Evolutionary conservation across 2,797 vertebrate species (phyloP).

Genomic region (Sebastes matsubarae): DNA sequence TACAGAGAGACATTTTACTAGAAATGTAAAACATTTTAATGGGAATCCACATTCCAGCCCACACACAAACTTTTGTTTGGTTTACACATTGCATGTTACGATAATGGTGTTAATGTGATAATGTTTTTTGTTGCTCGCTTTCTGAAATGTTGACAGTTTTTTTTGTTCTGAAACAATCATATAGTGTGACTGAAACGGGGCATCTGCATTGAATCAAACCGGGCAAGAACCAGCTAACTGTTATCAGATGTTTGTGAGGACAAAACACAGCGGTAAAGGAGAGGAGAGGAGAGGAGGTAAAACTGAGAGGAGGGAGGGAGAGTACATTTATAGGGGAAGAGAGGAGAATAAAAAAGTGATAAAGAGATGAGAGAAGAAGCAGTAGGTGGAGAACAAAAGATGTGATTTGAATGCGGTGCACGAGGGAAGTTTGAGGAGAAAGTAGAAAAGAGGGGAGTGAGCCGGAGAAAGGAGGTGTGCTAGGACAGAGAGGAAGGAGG

Average conservation of each 20-base stretch:
- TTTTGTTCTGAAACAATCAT: background rate
- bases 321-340: slow-evolving; percentile 1
- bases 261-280: slow-evolving; percentile 25
- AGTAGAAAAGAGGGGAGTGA: slow-evolving; percentile 18
- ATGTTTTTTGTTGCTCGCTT: background rate
- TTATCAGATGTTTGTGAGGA: slow-evolving; percentile 66
- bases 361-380: slow-evolving; percentile 11
- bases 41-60: background rate
- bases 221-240: slow-evolving; percentile 48
- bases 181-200: background rate
- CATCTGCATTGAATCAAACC: slow-evolving; percentile 51
- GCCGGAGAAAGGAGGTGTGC: slow-evolving; percentile 28
- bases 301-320: background rate
- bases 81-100: background rate
- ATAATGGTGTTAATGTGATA: slow-evolving; percentile 4
- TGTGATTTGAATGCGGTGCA: slow-evolving; percentile 17
- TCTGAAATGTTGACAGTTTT: slow-evolving; percentile 11
- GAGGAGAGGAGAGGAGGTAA: background rate
- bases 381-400: slow-evolving; percentile 1
- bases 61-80: background rate
- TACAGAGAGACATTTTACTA: background rate
- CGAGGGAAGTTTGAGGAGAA: background rate
- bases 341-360: slow-evolving; percentile 1
- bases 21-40: background rate
- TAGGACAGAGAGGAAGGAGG: slow-evolving; percentile 1